Conservation (phyloP, 2,888 invertebrate species). For the Electrophaes corylata region DNA sequence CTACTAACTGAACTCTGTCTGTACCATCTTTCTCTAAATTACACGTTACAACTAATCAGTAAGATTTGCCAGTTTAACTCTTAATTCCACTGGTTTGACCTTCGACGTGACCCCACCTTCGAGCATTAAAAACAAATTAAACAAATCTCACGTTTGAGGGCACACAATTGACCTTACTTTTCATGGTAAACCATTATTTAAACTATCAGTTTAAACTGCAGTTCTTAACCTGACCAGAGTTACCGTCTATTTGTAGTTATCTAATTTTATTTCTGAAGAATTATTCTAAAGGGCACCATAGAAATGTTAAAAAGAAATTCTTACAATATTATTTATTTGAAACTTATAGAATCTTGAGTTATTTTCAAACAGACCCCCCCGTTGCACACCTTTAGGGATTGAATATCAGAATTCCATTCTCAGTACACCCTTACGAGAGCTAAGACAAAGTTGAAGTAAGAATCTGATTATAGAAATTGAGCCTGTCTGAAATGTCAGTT, state of each 20-base stretch:
- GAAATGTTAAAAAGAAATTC: neutral
- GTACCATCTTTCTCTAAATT: neutral
- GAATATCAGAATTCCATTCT: no score
- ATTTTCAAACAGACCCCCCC: no score
- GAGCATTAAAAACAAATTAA: slow-evolving; percentile 31
- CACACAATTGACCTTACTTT: slow-evolving; percentile 34
- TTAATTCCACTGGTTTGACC: slow-evolving; percentile 26
- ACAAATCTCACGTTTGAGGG: slow-evolving; percentile 26
- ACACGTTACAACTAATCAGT: neutral
- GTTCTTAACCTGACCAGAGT: slow-evolving; percentile 24
- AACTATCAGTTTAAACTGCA: slow-evolving; percentile 24
- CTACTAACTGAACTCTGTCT: no score
- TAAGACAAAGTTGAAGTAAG: no score
- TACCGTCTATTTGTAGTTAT: slow-evolving; percentile 15
- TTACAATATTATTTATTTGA: no score
- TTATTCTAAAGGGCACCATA: neutral
- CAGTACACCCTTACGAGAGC: no score
- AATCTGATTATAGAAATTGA: no score
- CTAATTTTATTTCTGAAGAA: slow-evolving; percentile 6
- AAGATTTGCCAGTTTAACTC: slow-evolving; percentile 17
- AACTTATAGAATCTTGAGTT: no score
- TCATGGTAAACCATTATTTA: slow-evolving; percentile 21
- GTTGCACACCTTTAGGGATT: no score
- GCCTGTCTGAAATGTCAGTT: no score
- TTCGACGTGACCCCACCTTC: slow-evolving; percentile 17